phyloP scores from a whole-genome alignment of 2,113 vertebrate genomes.

The Furnarius figulus region DNA sequence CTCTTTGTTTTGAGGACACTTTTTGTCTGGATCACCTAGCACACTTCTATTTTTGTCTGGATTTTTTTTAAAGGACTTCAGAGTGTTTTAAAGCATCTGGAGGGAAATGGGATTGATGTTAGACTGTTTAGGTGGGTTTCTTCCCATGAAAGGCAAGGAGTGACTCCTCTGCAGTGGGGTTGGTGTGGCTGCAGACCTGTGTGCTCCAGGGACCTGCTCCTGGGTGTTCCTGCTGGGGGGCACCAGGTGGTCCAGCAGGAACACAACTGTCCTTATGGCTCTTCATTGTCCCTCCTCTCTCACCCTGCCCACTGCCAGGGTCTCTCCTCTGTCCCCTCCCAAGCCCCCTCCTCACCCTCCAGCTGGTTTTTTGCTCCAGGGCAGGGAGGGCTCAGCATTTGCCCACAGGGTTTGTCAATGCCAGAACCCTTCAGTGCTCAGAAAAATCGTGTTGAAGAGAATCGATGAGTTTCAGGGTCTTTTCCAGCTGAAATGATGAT shows the following conservation, averaged over 20 bases:
- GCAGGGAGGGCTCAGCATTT: background rate
- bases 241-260: background rate
- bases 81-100: background rate
- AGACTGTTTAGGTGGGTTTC: accelerated
- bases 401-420: background rate
- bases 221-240: background rate
- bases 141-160: background rate
- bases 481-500: background rate
- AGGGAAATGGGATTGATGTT: background rate
- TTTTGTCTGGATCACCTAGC: background rate
- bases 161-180: background rate
- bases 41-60: background rate
- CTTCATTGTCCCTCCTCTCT: background rate
- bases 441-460: background rate
- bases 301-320: accelerated
- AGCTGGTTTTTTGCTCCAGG: background rate
- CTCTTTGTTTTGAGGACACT: background rate
- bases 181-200: background rate
- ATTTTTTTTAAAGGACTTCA: background rate
- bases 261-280: accelerated
- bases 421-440: background rate
- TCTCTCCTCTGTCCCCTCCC: background rate
- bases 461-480: background rate
- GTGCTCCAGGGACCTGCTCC: background rate
- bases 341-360: background rate